A percentile compares a stretch with the other conserved stretches of the same genome.
These are phyloP conservation scores for Takifugu bimaculatus DNA, from an alignment of 2,113 vertebrate species.

Conservation along the genomic window DNA sequence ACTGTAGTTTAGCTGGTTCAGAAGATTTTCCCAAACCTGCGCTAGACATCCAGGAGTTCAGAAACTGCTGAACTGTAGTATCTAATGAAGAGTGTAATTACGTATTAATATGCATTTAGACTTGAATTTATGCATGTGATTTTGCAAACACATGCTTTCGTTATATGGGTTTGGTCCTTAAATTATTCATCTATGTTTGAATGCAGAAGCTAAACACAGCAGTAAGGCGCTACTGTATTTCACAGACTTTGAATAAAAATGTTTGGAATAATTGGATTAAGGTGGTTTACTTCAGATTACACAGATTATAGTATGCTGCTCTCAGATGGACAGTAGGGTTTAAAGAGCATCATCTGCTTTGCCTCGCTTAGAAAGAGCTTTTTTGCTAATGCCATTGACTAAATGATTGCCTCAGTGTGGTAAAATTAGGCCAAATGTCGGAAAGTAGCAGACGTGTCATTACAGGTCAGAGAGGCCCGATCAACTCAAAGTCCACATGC, in stretches of 20 bases:
- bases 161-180: slow-evolving; percentile 36
- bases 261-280: slow-evolving; percentile 65
- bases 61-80: slow-evolving; percentile 63
- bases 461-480: neutral
- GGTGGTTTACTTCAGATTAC: slow-evolving; percentile 70
- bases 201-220: neutral
- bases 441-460: slow-evolving; percentile 20
- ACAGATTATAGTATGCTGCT: slow-evolving; percentile 52
- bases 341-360: slow-evolving; percentile 56
- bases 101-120: slow-evolving; percentile 74
- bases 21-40: slow-evolving; percentile 9
- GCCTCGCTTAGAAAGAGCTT: slow-evolving; percentile 33
- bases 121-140: slow-evolving; percentile 22
- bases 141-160: slow-evolving; percentile 21
- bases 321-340: slow-evolving; percentile 51
- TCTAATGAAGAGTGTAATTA: slow-evolving; percentile 83
- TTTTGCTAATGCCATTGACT: slow-evolving; percentile 25
- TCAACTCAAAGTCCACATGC: no score
- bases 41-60: slow-evolving; percentile 4
- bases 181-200: slow-evolving; percentile 32
- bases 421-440: slow-evolving; percentile 25
- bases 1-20: slow-evolving; percentile 24
- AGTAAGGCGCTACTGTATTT: no score
- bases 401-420: slow-evolving; percentile 37
- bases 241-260: neutral